phyloP scores from a whole-genome alignment of 2,797 vertebrate species.

The Eleutherodactylus coqui region DNA sequence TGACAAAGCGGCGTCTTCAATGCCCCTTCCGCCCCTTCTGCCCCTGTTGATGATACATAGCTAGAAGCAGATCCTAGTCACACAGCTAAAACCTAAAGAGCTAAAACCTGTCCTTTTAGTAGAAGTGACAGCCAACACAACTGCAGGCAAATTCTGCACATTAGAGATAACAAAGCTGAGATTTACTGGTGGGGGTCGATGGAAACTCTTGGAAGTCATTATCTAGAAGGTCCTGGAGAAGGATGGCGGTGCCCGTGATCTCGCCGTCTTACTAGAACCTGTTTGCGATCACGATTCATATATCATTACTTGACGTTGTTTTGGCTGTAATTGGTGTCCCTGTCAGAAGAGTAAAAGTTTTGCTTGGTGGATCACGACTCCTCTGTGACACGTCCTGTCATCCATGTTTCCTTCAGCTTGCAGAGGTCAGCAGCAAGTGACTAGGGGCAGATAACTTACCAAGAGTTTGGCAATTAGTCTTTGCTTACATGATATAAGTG shows the following conservation, averaged over 20 bases:
- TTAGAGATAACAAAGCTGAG: neutral
- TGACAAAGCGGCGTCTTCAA: no score
- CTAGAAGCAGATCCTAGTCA: neutral
- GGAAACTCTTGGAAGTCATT: neutral
- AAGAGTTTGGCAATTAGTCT: neutral
- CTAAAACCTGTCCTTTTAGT: neutral
- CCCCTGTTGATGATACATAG: no score
- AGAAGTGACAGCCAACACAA: neutral
- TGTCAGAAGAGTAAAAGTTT: slow-evolving; percentile 15
- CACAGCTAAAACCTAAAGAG: neutral
- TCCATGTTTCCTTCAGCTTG: slow-evolving; percentile 45
- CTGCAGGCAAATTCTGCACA: neutral
- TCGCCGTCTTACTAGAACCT: neutral
- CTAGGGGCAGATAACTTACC: neutral
- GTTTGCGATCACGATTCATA: slow-evolving; percentile 2
- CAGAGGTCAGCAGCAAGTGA: slow-evolving; percentile 67
- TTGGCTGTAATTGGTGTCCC: neutral
- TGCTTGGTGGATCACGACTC: slow-evolving; percentile 10
- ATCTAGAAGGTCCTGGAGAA: neutral
- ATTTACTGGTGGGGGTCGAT: neutral
- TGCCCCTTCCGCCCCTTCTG: no score
- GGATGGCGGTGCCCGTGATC: neutral
- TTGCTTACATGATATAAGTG: slow-evolving; percentile 3
- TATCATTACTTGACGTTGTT: neutral
- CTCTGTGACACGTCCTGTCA: neutral